Percentiles rank a stretch among this genome's conserved stretches.
Conservation (phyloP, 2,888 invertebrate species). For the Plagodis pulveraria region DNA sequence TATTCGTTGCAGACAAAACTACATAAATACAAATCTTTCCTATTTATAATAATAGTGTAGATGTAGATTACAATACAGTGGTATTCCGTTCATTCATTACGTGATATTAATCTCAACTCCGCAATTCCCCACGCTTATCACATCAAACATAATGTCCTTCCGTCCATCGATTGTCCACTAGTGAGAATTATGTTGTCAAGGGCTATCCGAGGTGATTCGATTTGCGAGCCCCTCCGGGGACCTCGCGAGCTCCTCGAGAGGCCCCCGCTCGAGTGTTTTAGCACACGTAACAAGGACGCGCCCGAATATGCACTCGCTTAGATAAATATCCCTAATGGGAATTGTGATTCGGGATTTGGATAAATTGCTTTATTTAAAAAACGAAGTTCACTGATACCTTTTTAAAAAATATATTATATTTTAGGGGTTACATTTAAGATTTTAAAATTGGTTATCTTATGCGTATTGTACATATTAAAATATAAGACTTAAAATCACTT, state of each 20-base stretch:
- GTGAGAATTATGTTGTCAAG: constrained; percentile 14
- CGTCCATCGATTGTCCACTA: constrained; percentile 6
- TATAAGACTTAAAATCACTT: no score
- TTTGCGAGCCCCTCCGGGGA: constrained; percentile 41
- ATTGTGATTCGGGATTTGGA: constrained; percentile 1
- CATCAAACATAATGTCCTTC: neutral
- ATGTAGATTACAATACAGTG: no score
- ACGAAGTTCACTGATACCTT: no score
- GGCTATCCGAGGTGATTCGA: constrained; percentile 37
- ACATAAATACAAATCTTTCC: no score
- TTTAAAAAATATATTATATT: no score
- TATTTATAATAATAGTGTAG: no score
- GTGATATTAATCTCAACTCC: neutral
- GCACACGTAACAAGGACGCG: constrained; percentile 45
- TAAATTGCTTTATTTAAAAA: no score
- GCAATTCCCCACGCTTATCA: neutral
- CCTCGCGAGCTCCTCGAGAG: constrained; percentile 17
- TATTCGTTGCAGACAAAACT: no score
- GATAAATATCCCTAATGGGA: constrained; percentile 36
- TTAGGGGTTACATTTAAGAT: no score
- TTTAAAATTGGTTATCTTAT: no score
- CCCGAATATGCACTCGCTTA: constrained; percentile 52
- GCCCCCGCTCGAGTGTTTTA: constrained; percentile 51
- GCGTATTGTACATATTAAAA: no score
- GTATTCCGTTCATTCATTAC: no score